Percentiles rank a stretch among this genome's conserved stretches.
These are phyloP conservation scores for Aurelia aurita DNA, from an alignment of 30 jellyfish, hydroid and myxozoan species.

Conservation along the genomic window DNA sequence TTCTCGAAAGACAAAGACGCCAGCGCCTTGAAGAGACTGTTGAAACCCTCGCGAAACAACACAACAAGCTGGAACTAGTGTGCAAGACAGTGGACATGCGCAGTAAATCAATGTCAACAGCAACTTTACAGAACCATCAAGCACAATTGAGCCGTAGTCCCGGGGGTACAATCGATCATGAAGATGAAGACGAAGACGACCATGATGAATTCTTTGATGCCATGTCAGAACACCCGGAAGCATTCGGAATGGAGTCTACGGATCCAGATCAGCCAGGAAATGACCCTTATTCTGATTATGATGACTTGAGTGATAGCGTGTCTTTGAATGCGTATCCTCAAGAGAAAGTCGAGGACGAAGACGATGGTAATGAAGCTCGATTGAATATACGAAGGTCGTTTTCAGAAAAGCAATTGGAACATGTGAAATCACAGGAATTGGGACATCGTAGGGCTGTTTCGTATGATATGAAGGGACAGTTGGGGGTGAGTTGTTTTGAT, in stretches of 20 bases:
- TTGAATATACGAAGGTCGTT: slow-evolving; percentile 67
- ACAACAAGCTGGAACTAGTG: slow-evolving; percentile 91
- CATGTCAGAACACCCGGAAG: slow-evolving; percentile 95
- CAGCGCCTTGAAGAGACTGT: slow-evolving; percentile 97
- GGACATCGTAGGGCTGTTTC: slow-evolving; percentile 94
- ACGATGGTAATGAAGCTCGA: slow-evolving; percentile 7
- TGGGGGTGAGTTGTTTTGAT: slow-evolving; percentile 9
- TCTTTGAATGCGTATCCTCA: slow-evolving; percentile 21
- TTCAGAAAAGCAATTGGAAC: slow-evolving; percentile 79
- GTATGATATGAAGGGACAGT: slow-evolving; percentile 70
- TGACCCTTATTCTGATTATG: slow-evolving; percentile 70
- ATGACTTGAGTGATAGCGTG: slow-evolving; percentile 61
- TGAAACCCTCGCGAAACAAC: slow-evolving; percentile 98
- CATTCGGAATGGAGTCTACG: slow-evolving; percentile 69
- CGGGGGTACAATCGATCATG: slow-evolving; percentile 67
- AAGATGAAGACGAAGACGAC: slow-evolving; percentile 92
- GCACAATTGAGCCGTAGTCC: slow-evolving; percentile 62
- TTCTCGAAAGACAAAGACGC: slow-evolving; percentile 80
- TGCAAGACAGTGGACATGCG: slow-evolving; percentile 86
- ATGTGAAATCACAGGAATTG: slow-evolving; percentile 28
- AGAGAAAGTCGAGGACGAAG: slow-evolving; percentile 11
- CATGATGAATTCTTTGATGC: slow-evolving; percentile 97
- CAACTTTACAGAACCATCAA: slow-evolving; percentile 3
- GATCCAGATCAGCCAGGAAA: slow-evolving; percentile 53
- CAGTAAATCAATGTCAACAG: slow-evolving; percentile 33